Evolutionary conservation across 2,888 invertebrate species (phyloP).

Genomic region (Carterocephalus palaemon): DNA sequence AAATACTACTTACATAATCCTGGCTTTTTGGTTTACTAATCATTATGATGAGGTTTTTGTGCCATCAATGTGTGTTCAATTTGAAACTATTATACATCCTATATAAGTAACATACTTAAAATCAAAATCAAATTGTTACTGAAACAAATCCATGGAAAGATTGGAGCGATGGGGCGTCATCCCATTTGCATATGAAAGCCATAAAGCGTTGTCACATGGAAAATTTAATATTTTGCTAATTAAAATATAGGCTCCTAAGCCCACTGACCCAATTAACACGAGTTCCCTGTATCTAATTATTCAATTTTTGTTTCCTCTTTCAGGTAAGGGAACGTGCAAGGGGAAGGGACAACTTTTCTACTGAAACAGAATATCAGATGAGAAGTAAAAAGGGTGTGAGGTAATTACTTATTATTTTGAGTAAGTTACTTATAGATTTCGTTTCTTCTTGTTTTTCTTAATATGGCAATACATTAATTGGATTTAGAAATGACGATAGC

Average conservation of each 20-base stretch:
- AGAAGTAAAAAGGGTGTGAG: constrained; percentile 1
- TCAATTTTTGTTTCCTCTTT: constrained; percentile 42
- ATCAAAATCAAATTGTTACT: constrained; percentile 13
- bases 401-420: constrained; percentile 1
- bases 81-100: too few species aligned
- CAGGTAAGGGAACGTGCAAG: constrained; percentile 43
- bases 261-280: constrained; percentile 59
- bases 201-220: constrained; percentile 63
- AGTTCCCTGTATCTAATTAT: constrained; percentile 39
- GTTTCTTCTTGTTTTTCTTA: too few species aligned
- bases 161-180: background rate
- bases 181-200: constrained; percentile 68
- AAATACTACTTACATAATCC: too few species aligned
- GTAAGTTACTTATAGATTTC: too few species aligned
- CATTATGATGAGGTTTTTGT: too few species aligned
- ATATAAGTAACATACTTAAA: too few species aligned
- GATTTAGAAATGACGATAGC: too few species aligned
- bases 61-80: too few species aligned
- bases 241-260: constrained; percentile 55
- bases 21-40: too few species aligned
- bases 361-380: constrained; percentile 18
- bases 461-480: too few species aligned
- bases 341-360: constrained; percentile 16
- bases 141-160: constrained; percentile 16
- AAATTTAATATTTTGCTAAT: constrained; percentile 72